Evolutionary conservation across 2,888 invertebrate species (phyloP).

Genomic region (Drosophila crucigera): DNA sequence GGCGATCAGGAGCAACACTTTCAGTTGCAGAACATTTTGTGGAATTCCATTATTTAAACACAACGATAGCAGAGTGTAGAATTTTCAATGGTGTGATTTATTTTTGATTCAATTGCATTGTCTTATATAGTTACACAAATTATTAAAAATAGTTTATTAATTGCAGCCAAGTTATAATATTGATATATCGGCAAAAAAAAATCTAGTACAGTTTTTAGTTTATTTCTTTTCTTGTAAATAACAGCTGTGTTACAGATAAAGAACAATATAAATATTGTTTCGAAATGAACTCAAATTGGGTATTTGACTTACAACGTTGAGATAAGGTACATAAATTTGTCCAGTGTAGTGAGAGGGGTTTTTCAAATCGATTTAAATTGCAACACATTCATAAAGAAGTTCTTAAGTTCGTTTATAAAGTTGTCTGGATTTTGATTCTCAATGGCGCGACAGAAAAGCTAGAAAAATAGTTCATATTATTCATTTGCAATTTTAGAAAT

Average conservation of each 20-base stretch:
- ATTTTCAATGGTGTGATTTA: constrained; percentile 72
- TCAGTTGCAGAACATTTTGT: background rate
- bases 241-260: background rate
- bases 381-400: constrained; percentile 15
- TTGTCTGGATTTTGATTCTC: constrained; percentile 68
- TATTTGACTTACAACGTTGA: constrained; percentile 15
- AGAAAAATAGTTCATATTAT: constrained; percentile 55
- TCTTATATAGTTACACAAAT: constrained; percentile 63
- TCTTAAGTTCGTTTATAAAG: constrained; percentile 42
- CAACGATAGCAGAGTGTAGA: constrained; percentile 10
- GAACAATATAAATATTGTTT: constrained; percentile 14
- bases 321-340: background rate
- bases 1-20: background rate
- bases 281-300: constrained; percentile 20
- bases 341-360: background rate
- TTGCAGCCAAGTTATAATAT: constrained; percentile 20
- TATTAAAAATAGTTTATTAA: constrained; percentile 34
- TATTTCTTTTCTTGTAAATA: background rate
- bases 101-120: constrained; percentile 78
- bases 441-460: constrained; percentile 44
- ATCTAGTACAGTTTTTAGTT: background rate
- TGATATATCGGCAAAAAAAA: background rate
- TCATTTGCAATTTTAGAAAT: constrained; percentile 35
- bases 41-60: background rate
- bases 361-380: background rate